phyloP scores from a whole-genome alignment of 2,888 invertebrate genomes.

The Ctena decussata region DNA sequence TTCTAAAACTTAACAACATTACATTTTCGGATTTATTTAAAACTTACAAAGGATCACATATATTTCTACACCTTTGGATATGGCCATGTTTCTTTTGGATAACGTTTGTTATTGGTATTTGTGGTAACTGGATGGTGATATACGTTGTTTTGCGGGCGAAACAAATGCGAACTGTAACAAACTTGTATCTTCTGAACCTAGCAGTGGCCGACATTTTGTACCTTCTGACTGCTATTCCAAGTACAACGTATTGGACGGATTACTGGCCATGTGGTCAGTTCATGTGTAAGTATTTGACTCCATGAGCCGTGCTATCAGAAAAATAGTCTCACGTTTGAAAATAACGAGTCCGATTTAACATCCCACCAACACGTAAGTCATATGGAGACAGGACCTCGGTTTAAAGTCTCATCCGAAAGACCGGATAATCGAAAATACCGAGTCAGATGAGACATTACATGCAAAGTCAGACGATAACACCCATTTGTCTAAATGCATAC shows the following conservation, averaged over 20 bases:
- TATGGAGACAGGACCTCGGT: no score
- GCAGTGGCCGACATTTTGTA: conserved; percentile 61
- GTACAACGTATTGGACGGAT: conserved; percentile 43
- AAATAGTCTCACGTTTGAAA: no score
- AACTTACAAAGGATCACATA: not conserved
- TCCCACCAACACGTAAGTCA: no score
- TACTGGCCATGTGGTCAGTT: conserved; percentile 64
- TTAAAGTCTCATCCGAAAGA: no score
- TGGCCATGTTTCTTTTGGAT: conserved; percentile 57
- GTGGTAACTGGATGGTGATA: conserved; percentile 62
- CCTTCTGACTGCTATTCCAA: conserved; percentile 53
- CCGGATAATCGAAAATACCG: no score
- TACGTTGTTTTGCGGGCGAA: conserved; percentile 59
- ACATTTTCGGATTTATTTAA: conserved; percentile 10
- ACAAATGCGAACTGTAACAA: conserved; percentile 60
- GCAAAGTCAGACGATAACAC: no score
- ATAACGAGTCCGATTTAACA: no score
- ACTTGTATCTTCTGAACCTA: conserved; percentile 60
- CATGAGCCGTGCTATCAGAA: no score
- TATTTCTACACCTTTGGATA: conserved; percentile 24
- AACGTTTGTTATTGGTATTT: conserved; percentile 57
- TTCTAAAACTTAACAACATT: not conserved
- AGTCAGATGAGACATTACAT: no score
- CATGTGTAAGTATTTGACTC: conserved; percentile 68
- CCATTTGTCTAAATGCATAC: no score